phyloP scores from a whole-genome alignment of 2,113 vertebrate species.

The Pelusios castaneus region DNA sequence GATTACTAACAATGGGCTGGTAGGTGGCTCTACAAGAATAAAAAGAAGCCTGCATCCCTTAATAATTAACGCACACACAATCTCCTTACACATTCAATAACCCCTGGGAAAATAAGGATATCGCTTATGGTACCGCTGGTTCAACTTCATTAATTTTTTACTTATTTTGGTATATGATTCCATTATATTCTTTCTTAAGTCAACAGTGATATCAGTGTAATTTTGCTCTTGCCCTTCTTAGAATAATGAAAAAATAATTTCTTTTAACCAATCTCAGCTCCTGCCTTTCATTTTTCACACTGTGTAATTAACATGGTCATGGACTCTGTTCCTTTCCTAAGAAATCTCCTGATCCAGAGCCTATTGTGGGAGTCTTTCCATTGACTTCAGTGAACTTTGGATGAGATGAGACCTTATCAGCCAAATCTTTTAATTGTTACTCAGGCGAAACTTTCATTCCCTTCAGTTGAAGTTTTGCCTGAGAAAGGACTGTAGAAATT shows the following conservation, averaged over 20 bases:
- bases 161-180: neutral
- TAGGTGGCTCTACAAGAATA: neutral
- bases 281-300: neutral
- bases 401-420: neutral
- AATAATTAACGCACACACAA: neutral
- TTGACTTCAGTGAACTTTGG: fast-evolving
- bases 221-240: neutral
- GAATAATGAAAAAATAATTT: neutral
- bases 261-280: neutral
- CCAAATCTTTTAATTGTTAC: neutral
- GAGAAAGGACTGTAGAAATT: neutral
- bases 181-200: neutral
- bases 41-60: neutral
- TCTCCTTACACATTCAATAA: neutral
- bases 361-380: neutral
- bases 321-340: neutral
- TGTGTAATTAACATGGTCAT: neutral
- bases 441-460: neutral
- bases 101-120: neutral
- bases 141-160: neutral
- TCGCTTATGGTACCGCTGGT: fast-evolving
- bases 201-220: fast-evolving
- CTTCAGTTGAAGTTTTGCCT: neutral
- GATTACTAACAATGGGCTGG: neutral
- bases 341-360: fast-evolving